Conservation (phyloP, 2,888 invertebrate genomes). For the Lacanobia wlatinum region DNA sequence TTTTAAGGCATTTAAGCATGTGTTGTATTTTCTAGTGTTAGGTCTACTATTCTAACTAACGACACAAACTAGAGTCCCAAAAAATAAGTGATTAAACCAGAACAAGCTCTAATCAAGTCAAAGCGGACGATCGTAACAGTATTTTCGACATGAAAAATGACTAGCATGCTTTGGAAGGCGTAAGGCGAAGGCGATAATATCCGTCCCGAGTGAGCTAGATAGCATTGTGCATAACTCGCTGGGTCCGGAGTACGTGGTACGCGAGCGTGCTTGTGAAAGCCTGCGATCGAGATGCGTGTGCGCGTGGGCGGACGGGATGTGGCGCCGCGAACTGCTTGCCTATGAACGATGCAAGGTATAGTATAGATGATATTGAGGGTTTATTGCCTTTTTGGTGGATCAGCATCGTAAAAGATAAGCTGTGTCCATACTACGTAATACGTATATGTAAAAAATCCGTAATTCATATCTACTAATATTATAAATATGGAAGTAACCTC, state of each 20-base stretch:
- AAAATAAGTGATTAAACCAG: slow-evolving; percentile 14
- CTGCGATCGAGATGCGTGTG: slow-evolving; percentile 82
- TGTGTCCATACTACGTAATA: too few relatives aligned
- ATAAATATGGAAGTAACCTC: too few relatives aligned
- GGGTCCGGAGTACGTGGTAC: slow-evolving; percentile 67
- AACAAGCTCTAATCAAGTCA: slow-evolving; percentile 1
- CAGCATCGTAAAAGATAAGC: not conserved
- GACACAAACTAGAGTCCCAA: not conserved
- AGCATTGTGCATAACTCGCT: slow-evolving; percentile 64
- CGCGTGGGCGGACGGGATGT: slow-evolving; percentile 87
- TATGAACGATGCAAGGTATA: slow-evolving; percentile 54
- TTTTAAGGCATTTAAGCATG: not conserved
- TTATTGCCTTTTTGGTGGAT: slow-evolving; percentile 5
- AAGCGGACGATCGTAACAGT: slow-evolving; percentile 11
- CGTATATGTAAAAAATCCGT: too few relatives aligned
- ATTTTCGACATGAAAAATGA: slow-evolving; percentile 57
- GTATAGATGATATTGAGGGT: slow-evolving; percentile 33
- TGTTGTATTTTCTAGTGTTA: not conserved
- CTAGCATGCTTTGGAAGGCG: slow-evolving; percentile 54
- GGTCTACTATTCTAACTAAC: not conserved
- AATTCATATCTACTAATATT: too few relatives aligned
- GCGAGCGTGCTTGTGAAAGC: slow-evolving; percentile 86
- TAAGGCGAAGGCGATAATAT: slow-evolving; percentile 66
- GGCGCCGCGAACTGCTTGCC: slow-evolving; percentile 71
- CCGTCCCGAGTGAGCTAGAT: slow-evolving; percentile 58